Evolutionary conservation across 2,797 vertebrate species (phyloP).

Genomic region (Enteromius radiatus): DNA sequence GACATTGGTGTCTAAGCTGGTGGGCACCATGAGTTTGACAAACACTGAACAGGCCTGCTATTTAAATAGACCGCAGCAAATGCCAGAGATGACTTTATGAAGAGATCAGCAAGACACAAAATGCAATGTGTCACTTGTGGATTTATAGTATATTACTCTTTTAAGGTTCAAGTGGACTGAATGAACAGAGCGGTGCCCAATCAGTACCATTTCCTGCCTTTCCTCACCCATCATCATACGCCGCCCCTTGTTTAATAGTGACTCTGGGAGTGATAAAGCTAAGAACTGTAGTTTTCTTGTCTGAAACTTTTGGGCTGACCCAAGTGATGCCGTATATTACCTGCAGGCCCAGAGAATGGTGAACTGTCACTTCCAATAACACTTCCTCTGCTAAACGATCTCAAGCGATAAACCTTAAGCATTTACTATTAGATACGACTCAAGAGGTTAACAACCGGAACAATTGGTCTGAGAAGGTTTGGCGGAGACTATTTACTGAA

Average conservation of each 20-base stretch:
- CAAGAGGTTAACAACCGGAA: constrained; percentile 18
- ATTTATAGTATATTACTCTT: constrained; percentile 15
- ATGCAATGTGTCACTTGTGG: neutral
- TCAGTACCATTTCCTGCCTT: constrained; percentile 19
- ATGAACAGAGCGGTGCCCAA: constrained; percentile 28
- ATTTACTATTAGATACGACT: constrained; percentile 24
- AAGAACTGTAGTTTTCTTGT: constrained; percentile 47
- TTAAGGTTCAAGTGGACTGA: constrained; percentile 19
- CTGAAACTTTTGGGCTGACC: constrained; percentile 28
- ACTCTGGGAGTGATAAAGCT: constrained; percentile 52
- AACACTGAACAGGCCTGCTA: constrained; percentile 5
- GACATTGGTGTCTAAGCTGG: neutral
- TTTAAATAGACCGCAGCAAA: constrained; percentile 11
- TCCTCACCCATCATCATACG: neutral
- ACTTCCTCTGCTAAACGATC: constrained; percentile 21
- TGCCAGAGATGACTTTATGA: constrained; percentile 9
- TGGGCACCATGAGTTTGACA: constrained; percentile 7
- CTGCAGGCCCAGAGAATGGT: constrained; percentile 12
- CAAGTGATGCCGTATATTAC: constrained; percentile 41
- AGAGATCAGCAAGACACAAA: constrained; percentile 6
- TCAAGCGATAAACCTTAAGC: constrained; percentile 4
- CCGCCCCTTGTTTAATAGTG: constrained; percentile 24
- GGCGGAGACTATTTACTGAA: neutral
- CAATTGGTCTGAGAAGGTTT: constrained; percentile 33
- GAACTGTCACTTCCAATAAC: constrained; percentile 34